Base-by-base conservation (phyloP, 2,113 vertebrate species). In the Otocyon megalotis region DNA sequence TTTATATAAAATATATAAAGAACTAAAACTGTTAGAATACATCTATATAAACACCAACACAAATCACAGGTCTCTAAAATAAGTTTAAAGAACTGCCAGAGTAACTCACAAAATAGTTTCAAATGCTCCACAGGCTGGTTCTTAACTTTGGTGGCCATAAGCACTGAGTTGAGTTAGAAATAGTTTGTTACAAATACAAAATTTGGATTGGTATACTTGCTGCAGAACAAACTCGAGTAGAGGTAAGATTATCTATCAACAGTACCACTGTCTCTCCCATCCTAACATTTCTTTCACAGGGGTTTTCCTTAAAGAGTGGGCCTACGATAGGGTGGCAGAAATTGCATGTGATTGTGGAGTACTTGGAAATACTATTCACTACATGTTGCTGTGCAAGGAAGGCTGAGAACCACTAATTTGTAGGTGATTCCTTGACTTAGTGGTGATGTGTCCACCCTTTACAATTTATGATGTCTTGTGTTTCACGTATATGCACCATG, bases 391-490 rank as follows among this genome's bases (percentile, higher is more conserved):
- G 20, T 11, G 16, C 71, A 50, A 53, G 19, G 12, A 22, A 28
- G 72, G 58, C 17, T 7, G 0, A 82, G 72, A 32, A 37, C 65
- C 37, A 16, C 1, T 0, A 8, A 19, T 0, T 7, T 6, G 15
- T 17, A 10, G 10, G 87, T 0, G 26, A 17, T 24, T 50, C 13
- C 54, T 28, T 7, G 17, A n/a, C 58, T 24, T 56, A 37, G 0
- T 0, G 24, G 54, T 3, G 17, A 30, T 22, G 24, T 16, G 79
- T 2, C 12, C 13, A 0, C 35, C 19, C 48, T 17, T 17, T 20
- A 10, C 30, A n/a, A 8, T 35, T 14, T 1, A 10, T 0, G 3
- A 48, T 0, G n/a, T 15, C 79, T 35, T 12, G 1, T 2, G 0
- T 9, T 35, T 65, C 13, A 1, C 13, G 0, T 19, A 56, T 16